Percentiles rank a stretch among this genome's conserved stretches.
These are phyloP conservation scores for Sinocyclocheilus maitianheensis DNA, from an alignment of 2,113 vertebrate species.

Conservation along the genomic window DNA sequence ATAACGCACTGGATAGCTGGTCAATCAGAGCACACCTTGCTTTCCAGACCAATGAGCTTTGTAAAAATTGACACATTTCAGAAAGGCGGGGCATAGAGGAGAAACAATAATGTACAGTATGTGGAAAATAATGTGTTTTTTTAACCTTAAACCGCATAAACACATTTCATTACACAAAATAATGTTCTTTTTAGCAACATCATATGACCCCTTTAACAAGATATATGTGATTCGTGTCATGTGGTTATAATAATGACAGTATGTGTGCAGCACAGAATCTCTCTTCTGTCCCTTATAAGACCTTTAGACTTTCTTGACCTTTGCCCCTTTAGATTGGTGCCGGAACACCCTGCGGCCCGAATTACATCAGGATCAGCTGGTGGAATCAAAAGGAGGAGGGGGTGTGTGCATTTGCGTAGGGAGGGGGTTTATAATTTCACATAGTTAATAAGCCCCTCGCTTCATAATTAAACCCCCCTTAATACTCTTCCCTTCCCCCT, in stretches of 20 bases:
- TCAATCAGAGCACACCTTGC: too few relatives aligned
- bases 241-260: not conserved
- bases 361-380: constrained; percentile 65
- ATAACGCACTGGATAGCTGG: too few relatives aligned
- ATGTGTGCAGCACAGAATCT: constrained; percentile 16
- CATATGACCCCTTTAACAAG: too few relatives aligned
- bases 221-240: not conserved
- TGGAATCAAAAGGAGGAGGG: constrained; percentile 25
- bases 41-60: too few relatives aligned
- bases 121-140: too few relatives aligned
- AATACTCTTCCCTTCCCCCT: constrained; percentile 49
- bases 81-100: too few relatives aligned
- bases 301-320: constrained; percentile 45
- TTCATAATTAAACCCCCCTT: constrained; percentile 54
- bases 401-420: not conserved
- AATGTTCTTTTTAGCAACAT: too few relatives aligned
- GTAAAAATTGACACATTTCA: too few relatives aligned
- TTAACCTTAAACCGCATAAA: too few relatives aligned
- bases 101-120: too few relatives aligned
- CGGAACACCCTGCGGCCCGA: constrained; percentile 49
- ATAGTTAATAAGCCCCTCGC: constrained; percentile 50
- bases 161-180: too few relatives aligned
- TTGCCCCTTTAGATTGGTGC: constrained; percentile 38
- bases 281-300: constrained; percentile 20
- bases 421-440: constrained; percentile 40